Conservation (phyloP, 2,888 invertebrate genomes). For the Heliconius ethilla region DNA sequence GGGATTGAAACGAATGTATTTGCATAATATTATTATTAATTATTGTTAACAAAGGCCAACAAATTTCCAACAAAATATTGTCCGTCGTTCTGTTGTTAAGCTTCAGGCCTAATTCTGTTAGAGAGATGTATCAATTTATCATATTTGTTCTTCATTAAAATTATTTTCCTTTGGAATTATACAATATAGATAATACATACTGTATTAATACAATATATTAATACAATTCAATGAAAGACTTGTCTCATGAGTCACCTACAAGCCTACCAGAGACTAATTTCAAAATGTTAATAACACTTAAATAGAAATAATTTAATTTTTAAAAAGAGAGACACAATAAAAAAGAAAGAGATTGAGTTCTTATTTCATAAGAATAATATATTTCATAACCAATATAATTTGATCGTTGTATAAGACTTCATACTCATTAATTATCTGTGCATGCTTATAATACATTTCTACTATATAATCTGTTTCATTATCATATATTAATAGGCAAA, state of each 20-base stretch:
- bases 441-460: slow-evolving; percentile 1
- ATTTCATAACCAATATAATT: neutral
- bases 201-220: too few species aligned
- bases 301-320: too few species aligned
- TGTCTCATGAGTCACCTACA: too few species aligned
- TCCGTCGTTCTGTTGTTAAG: neutral
- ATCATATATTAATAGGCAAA: slow-evolving; percentile 19
- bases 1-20: neutral
- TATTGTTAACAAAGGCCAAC: neutral
- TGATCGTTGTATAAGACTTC: neutral
- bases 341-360: neutral
- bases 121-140: neutral
- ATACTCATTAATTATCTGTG: slow-evolving; percentile 2
- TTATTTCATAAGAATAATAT: neutral
- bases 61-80: neutral
- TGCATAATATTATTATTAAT: neutral
- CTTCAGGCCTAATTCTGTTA: neutral
- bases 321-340: neutral
- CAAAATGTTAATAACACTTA: too few species aligned
- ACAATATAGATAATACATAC: too few species aligned
- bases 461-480: slow-evolving; percentile 6
- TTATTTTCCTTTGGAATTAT: neutral
- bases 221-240: too few species aligned
- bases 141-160: neutral
- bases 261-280: too few species aligned